A percentile compares a stretch with the other conserved stretches of the same genome.
Evolutionary conservation across 2,888 invertebrate species (phyloP).

Genomic region (Gasteruption jaculator): DNA sequence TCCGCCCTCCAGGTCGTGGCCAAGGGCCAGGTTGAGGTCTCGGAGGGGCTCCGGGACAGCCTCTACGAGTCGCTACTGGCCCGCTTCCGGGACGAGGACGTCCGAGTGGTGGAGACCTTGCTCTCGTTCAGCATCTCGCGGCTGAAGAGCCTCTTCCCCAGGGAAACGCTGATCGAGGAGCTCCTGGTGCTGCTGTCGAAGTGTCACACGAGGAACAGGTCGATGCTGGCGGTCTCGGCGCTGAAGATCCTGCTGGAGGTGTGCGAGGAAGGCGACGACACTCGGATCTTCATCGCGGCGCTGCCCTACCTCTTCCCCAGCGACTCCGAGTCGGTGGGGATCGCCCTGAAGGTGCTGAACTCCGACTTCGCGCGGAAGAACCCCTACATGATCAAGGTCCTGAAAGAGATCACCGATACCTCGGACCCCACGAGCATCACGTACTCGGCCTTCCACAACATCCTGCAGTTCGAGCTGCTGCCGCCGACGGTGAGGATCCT

Average conservation of each 20-base stretch:
- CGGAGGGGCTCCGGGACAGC: constrained; percentile 53
- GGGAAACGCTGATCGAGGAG: constrained; percentile 38
- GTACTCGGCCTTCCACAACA: constrained; percentile 41
- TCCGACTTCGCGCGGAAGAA: constrained; percentile 52
- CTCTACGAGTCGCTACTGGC: constrained; percentile 63
- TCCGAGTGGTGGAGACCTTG: constrained; percentile 58
- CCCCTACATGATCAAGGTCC: constrained; percentile 37
- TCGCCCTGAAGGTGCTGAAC: constrained; percentile 51
- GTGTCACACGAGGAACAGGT: constrained; percentile 33
- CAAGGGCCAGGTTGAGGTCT: constrained; percentile 37
- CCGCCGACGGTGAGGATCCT: constrained; percentile 39
- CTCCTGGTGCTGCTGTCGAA: constrained; percentile 36
- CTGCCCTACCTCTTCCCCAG: constrained; percentile 63
- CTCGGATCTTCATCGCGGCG: constrained; percentile 58
- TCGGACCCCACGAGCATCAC: constrained; percentile 34
- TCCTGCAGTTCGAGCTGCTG: constrained; percentile 38
- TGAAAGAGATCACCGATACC: constrained; percentile 29
- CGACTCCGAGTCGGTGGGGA: constrained; percentile 46
- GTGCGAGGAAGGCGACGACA: constrained; percentile 50
- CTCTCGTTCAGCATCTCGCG: constrained; percentile 36
- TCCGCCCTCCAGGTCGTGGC: constrained; percentile 65
- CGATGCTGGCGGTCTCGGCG: constrained; percentile 36
- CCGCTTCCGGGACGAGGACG: constrained; percentile 66
- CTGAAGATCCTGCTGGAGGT: constrained; percentile 39
- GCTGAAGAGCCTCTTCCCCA: constrained; percentile 32